Conservation (phyloP, 1,140 invertebrate genomes). For the Pseudomyrmex sp. region DNA sequence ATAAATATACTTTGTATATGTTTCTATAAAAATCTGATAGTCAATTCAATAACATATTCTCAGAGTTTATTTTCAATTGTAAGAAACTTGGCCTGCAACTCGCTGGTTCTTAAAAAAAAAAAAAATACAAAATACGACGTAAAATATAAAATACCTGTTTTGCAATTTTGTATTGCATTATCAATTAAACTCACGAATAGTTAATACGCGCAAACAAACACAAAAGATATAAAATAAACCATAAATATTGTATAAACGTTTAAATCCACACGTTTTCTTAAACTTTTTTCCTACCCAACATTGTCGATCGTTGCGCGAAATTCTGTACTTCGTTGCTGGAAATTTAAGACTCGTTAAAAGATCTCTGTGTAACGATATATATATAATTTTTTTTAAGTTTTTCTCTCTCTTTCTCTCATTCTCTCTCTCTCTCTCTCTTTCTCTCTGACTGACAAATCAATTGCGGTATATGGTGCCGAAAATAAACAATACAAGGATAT, state of each 20-base stretch:
- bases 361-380: too few relatives aligned
- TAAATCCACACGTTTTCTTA: neutral
- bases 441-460: constrained; percentile 40
- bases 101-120: constrained; percentile 7
- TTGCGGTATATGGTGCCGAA: constrained; percentile 39
- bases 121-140: constrained; percentile 28
- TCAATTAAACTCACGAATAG: constrained; percentile 15
- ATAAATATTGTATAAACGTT: neutral
- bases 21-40: neutral
- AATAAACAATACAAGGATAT: constrained; percentile 20
- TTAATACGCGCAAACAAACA: constrained; percentile 8
- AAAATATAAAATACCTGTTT: constrained; percentile 40
- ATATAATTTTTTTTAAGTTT: too few relatives aligned
- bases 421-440: neutral
- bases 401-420: too few relatives aligned
- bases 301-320: constrained; percentile 3
- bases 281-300: neutral
- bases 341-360: neutral
- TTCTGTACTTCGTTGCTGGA: constrained; percentile 9
- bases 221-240: neutral
- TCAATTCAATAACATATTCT: constrained; percentile 7
- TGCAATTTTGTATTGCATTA: constrained; percentile 1
- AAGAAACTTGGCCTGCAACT: neutral
- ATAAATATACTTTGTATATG: neutral
- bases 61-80: neutral